A percentile compares a stretch with the other conserved stretches of the same genome.
Conservation (phyloP, 2,888 invertebrate species). For the Cyaniris semiargus region DNA sequence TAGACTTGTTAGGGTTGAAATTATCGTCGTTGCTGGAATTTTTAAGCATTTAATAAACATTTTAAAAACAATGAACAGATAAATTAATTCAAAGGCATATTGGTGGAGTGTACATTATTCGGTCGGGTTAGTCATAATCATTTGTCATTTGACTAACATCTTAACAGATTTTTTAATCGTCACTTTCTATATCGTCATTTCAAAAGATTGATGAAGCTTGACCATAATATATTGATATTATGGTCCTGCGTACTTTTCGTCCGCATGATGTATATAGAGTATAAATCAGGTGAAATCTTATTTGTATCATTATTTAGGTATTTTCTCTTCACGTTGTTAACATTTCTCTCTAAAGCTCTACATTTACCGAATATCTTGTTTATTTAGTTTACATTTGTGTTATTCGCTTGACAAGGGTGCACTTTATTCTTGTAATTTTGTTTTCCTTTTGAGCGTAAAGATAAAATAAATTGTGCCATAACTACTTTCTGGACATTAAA, state of each 20-base stretch:
- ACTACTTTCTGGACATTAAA: conserved; percentile 27
- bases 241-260: background rate
- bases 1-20: background rate
- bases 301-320: conserved; percentile 13
- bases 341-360: background rate
- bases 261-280: background rate
- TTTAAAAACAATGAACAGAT: too few species aligned
- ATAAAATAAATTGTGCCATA: conserved; percentile 12
- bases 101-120: too few species aligned
- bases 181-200: too few species aligned
- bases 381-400: conserved; percentile 7
- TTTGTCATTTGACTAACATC: too few species aligned
- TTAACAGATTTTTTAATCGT: too few species aligned
- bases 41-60: background rate
- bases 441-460: conserved; percentile 18
- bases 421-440: conserved; percentile 11
- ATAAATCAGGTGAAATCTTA: background rate
- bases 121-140: too few species aligned
- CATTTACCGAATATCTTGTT: background rate
- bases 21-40: background rate
- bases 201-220: background rate
- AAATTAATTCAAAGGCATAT: too few species aligned
- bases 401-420: conserved; percentile 1
- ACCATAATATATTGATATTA: background rate
- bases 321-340: background rate